These are phyloP conservation scores for Acleris literana DNA, from an alignment of 2,888 invertebrate genomes.

Conservation along the genomic window DNA sequence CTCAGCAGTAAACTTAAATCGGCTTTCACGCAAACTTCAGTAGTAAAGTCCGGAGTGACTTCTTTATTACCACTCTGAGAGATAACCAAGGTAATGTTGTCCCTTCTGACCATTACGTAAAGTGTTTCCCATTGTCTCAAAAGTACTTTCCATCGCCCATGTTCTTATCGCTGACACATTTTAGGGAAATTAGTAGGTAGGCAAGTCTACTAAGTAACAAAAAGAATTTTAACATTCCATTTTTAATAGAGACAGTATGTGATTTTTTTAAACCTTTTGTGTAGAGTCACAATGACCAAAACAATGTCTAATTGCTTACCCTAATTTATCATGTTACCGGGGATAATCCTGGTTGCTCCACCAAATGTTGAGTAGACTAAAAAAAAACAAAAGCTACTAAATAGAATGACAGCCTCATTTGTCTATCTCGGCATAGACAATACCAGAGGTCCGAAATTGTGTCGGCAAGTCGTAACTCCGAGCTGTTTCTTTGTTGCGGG, in stretches of 20 bases:
- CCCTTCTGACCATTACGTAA: slow-evolving; percentile 72
- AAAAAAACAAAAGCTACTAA: slow-evolving; percentile 27
- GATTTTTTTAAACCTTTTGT: background rate
- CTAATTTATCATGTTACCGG: background rate
- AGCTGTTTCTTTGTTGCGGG: slow-evolving; percentile 45
- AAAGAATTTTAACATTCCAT: slow-evolving; percentile 14
- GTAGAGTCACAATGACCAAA: too few species aligned
- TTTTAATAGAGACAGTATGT: slow-evolving; percentile 6
- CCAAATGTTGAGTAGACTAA: background rate
- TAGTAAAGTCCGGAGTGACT: slow-evolving; percentile 65
- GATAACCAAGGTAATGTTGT: slow-evolving; percentile 69
- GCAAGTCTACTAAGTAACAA: slow-evolving; percentile 12
- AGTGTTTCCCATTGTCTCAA: slow-evolving; percentile 68
- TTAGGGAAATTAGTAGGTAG: slow-evolving; percentile 25
- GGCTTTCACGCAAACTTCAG: slow-evolving; percentile 58
- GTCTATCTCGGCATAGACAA: slow-evolving; percentile 32
- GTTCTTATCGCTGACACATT: slow-evolving; percentile 32
- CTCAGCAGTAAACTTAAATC: slow-evolving; percentile 39
- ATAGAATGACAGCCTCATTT: slow-evolving; percentile 27
- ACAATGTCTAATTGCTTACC: background rate
- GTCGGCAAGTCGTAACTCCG: slow-evolving; percentile 30
- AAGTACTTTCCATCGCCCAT: slow-evolving; percentile 43
- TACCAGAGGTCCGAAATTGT: slow-evolving; percentile 26
- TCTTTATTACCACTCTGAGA: slow-evolving; percentile 68
- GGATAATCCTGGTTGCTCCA: slow-evolving; percentile 20